A percentile compares a stretch with the other conserved stretches of the same genome.
Conservation (phyloP, 2,888 invertebrate species). For the Diadromus collaris region DNA sequence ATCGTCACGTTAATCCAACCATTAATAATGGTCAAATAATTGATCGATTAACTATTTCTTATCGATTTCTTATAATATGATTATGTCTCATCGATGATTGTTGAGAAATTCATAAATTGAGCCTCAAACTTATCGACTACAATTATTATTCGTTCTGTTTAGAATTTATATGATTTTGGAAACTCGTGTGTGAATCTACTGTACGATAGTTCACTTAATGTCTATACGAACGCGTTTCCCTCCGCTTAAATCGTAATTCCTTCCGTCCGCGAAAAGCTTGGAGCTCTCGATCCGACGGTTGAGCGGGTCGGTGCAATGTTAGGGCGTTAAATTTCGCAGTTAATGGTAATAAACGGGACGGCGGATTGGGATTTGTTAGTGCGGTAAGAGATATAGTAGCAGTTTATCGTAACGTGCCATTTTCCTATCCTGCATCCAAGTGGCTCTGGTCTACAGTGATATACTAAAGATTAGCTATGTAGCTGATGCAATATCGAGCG, state of each 20-base stretch:
- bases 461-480: constrained; percentile 16
- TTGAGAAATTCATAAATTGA: neutral
- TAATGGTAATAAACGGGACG: constrained; percentile 47
- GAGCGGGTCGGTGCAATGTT: constrained; percentile 30
- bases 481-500: neutral
- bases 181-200: neutral
- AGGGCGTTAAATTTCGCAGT: constrained; percentile 47
- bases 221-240: neutral
- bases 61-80: neutral
- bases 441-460: neutral
- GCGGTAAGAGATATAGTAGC: constrained; percentile 4
- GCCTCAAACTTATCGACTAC: neutral
- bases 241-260: constrained; percentile 7
- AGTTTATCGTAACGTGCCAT: constrained; percentile 28
- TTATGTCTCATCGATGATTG: neutral
- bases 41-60: neutral
- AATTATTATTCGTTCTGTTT: neutral
- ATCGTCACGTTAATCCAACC: neutral
- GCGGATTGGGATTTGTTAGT: constrained; percentile 43
- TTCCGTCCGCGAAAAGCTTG: constrained; percentile 14
- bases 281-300: constrained; percentile 20
- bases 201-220: neutral
- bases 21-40: neutral
- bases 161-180: neutral
- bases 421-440: constrained; percentile 22